Evolutionary conservation across 2,113 vertebrate genomes (phyloP).

Genomic region (Turdus rufiventris): DNA sequence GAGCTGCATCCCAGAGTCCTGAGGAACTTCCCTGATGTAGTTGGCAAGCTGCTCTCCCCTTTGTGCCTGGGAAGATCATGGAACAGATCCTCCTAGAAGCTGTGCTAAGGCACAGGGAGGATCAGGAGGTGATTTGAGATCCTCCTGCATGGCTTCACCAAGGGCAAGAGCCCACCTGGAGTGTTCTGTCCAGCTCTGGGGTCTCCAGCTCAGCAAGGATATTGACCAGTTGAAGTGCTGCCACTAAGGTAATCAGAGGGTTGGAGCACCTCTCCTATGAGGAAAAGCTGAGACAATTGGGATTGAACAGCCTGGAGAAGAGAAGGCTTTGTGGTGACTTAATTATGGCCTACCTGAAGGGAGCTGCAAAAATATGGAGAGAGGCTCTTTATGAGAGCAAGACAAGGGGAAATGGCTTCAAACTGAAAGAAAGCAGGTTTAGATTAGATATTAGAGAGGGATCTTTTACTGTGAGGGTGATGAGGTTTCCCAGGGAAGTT

Average conservation of each 20-base stretch:
- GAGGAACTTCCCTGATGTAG: background rate
- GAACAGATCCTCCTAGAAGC: background rate
- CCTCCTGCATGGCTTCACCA: background rate
- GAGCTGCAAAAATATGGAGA: background rate
- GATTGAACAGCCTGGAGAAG: too few relatives aligned
- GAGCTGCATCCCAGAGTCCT: background rate
- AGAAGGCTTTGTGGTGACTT: background rate
- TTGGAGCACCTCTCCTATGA: background rate
- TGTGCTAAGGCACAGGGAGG: too few relatives aligned
- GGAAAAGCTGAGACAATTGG: background rate
- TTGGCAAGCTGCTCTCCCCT: background rate
- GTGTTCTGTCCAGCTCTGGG: background rate
- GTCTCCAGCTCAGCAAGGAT: background rate
- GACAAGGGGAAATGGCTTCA: too few relatives aligned
- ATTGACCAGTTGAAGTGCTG: background rate
- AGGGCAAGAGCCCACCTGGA: background rate
- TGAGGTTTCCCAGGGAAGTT: background rate
- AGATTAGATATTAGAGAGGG: background rate
- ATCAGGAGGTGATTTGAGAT: background rate
- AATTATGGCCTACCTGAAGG: background rate
- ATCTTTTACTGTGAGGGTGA: background rate
- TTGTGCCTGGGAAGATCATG: background rate
- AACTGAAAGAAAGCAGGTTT: background rate
- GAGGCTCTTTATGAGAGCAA: background rate
- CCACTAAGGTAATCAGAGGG: too few relatives aligned